A percentile compares a stretch with the other conserved stretches of the same genome.
Evolutionary conservation across 2,113 vertebrate species (phyloP).

Genomic region (Prinia subflava): DNA sequence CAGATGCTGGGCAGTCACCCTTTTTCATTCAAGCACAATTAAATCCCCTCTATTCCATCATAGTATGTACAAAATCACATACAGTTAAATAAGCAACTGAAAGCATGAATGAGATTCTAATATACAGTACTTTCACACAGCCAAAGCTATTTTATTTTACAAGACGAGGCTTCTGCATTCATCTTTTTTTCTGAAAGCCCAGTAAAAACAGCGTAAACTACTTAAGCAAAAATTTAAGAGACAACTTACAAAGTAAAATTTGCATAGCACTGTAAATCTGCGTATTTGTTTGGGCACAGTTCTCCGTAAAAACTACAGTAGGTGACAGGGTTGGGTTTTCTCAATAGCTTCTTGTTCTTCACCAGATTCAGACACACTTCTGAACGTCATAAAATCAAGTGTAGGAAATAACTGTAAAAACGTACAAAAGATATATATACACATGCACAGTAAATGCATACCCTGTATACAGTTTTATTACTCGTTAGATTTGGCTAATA

Average conservation of each 20-base stretch:
- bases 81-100: neutral
- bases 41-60: neutral
- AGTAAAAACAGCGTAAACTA: neutral
- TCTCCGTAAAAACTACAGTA: neutral
- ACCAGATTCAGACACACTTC: neutral
- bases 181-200: conserved; percentile 10
- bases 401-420: conserved; percentile 67
- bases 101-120: conserved; percentile 3
- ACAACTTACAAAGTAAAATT: conserved; percentile 25
- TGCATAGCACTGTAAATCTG: conserved; percentile 22
- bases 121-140: conserved; percentile 33
- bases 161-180: neutral
- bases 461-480: conserved; percentile 57
- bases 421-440: conserved; percentile 71
- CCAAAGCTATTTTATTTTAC: conserved; percentile 65
- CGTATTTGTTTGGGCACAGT: neutral
- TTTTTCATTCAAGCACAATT: neutral
- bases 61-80: neutral
- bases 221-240: conserved; percentile 1
- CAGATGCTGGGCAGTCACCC: neutral
- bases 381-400: conserved; percentile 16
- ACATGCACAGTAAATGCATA: conserved; percentile 46
- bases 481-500: neutral
- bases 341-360: neutral
- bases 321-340: neutral